Evolutionary conservation across 2,797 vertebrate genomes (phyloP).

Genomic region (Podarcis lilfordi): DNA sequence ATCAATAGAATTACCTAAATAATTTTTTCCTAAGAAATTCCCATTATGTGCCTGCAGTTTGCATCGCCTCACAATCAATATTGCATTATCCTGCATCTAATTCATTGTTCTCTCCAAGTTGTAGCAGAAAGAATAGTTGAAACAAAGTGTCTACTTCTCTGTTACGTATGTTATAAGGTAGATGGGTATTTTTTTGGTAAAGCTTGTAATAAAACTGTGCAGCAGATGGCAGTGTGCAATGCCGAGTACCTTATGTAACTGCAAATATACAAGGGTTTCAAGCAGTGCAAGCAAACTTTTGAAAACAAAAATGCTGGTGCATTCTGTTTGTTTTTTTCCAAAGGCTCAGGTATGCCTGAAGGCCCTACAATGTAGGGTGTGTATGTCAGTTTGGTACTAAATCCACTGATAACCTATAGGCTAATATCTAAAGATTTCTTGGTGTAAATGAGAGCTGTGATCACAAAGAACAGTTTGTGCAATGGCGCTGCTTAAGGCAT

Average conservation of each 20-base stretch:
- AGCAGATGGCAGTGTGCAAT: slow-evolving; percentile 78
- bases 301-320: background rate
- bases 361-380: background rate
- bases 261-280: slow-evolving; percentile 4
- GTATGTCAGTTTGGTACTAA: background rate
- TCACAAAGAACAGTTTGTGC: slow-evolving; percentile 9
- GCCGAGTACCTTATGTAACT: slow-evolving; percentile 40
- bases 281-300: slow-evolving; percentile 36
- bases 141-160: background rate
- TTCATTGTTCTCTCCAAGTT: slow-evolving; percentile 9
- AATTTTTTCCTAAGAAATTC: too few species aligned
- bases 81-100: slow-evolving; percentile 8
- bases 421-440: background rate
- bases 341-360: background rate
- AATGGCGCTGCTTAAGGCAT: background rate
- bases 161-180: slow-evolving; percentile 24
- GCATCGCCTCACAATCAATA: background rate
- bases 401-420: background rate
- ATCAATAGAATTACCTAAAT: background rate
- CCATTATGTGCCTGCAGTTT: background rate
- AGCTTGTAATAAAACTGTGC: slow-evolving; percentile 26
- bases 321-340: background rate
- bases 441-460: background rate
- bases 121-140: slow-evolving; percentile 15
- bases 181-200: background rate